A percentile compares a stretch with the other conserved stretches of the same genome.
These are phyloP conservation scores for Drosophila neutralis DNA, from an alignment of 2,888 invertebrate genomes.

Conservation along the genomic window DNA sequence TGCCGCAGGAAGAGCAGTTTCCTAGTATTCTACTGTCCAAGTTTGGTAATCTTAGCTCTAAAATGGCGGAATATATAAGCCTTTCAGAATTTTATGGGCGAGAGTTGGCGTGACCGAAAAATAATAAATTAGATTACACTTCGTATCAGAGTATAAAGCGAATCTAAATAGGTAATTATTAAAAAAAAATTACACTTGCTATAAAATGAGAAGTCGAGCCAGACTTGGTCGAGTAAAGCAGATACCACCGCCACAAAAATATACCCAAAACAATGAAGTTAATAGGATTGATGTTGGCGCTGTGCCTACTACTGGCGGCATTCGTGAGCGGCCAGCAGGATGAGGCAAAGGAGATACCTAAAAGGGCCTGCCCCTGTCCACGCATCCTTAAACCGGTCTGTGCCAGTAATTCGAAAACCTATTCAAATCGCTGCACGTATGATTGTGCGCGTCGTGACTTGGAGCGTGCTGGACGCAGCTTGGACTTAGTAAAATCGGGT, in stretches of 20 bases:
- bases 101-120: not conserved
- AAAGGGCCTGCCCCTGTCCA: conserved; percentile 71
- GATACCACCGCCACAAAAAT: conserved; percentile 17
- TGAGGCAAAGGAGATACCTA: not conserved
- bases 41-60: not conserved
- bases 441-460: conserved; percentile 65
- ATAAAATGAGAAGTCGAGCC: conserved; percentile 1
- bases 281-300: conserved; percentile 53
- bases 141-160: not conserved
- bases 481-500: conserved; percentile 66
- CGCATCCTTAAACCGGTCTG: conserved; percentile 78
- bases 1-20: not conserved
- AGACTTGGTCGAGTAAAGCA: conserved; percentile 16
- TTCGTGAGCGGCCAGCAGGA: conserved; percentile 37
- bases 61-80: not conserved
- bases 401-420: conserved; percentile 71
- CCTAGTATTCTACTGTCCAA: not conserved
- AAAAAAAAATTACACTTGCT: conserved; percentile 3
- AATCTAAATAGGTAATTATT: not conserved
- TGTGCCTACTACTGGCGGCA: conserved; percentile 56
- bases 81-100: not conserved
- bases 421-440: conserved; percentile 75
- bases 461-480: conserved; percentile 69
- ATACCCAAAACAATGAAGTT: conserved; percentile 56
- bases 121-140: not conserved